Evolutionary conservation across 2,113 vertebrate genomes (phyloP), one percentile per base, ranked within the genome.

Genomic region (Grammomys surdaster): DNA sequence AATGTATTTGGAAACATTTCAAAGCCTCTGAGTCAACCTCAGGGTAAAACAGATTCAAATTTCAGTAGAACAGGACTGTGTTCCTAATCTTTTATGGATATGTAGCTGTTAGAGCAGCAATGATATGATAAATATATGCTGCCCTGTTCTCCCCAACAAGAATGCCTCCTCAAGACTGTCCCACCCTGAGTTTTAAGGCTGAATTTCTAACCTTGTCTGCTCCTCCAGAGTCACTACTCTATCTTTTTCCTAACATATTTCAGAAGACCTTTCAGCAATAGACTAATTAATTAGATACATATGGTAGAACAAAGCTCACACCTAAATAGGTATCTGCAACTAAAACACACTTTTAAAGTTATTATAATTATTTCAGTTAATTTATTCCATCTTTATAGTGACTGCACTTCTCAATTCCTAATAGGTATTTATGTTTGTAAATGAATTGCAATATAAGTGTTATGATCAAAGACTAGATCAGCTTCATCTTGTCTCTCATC

Each of bases 101-200:
- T 0, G 1, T 31, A 40, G 7, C 5, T 33, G 28, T 6, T 11
- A 31, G 31, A 24, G 31, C 24, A 12, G 1, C 26, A 4, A 20
- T 13, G 0, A 76, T 3, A 24, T 4, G 33, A 24, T 2, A 7
- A 28, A 13, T 9, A 2, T 22, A 46, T 0, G 0, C 1, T 26
- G 3, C 31, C 69, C 56, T 0, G 2, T 0, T 0, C 7, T 19
- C 26, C 20, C 1, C 43, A 10, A 43, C 26, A 28, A 33, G 31
- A 76, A 22, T 43, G 2, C 11, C 2, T 14, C 3, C 5, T 5
- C 31, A 7, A 4, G 19, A 3, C 7, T 20, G 20, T 3, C 4
- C n/a, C 5, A 1, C 12, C 16, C 8, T 46, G 6, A 0, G 10
- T 31, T 7, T 24, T 26, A 89, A 67, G 63, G 63, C 24, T 48